phyloP scores from a whole-genome alignment of 2,113 vertebrate genomes.

The Ceuthmochares aereus region DNA sequence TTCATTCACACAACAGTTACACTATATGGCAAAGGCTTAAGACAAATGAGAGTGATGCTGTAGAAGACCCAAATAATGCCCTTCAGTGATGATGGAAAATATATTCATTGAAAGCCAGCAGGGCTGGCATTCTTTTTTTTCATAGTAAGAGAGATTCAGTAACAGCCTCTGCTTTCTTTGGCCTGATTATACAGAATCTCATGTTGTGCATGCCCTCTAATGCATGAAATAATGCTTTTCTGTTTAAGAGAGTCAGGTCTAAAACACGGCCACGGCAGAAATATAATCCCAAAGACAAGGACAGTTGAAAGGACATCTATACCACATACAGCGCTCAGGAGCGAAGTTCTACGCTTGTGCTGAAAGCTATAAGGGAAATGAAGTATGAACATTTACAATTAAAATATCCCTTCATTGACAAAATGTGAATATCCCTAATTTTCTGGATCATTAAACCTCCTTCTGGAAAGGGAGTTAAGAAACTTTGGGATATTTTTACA shows the following conservation, averaged over 20 bases:
- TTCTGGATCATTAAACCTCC: slow-evolving; percentile 51
- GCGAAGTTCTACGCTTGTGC: not conserved
- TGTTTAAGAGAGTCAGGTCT: not conserved
- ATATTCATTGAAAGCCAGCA: not conserved
- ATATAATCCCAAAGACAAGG: not conserved
- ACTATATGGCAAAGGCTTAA: not conserved
- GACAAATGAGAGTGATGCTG: not conserved
- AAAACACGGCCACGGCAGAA: not conserved
- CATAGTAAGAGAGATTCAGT: not conserved
- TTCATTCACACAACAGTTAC: not conserved
- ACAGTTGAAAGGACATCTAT: not conserved
- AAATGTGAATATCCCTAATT: slow-evolving; percentile 46
- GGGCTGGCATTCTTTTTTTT: not conserved
- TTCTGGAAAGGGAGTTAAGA: not conserved
- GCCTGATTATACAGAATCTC: not conserved
- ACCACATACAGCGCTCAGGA: not conserved
- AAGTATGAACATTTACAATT: not conserved
- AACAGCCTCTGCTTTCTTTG: not conserved
- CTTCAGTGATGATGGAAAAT: slow-evolving; percentile 34
- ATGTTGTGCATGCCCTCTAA: not conserved
- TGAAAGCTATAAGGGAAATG: not conserved
- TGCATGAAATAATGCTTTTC: not conserved
- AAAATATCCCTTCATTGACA: not conserved
- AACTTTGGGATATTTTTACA: not conserved
- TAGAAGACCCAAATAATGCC: not conserved